These are phyloP conservation scores for Potorous gilbertii DNA, from an alignment of 2,797 vertebrate species.

Conservation along the genomic window DNA sequence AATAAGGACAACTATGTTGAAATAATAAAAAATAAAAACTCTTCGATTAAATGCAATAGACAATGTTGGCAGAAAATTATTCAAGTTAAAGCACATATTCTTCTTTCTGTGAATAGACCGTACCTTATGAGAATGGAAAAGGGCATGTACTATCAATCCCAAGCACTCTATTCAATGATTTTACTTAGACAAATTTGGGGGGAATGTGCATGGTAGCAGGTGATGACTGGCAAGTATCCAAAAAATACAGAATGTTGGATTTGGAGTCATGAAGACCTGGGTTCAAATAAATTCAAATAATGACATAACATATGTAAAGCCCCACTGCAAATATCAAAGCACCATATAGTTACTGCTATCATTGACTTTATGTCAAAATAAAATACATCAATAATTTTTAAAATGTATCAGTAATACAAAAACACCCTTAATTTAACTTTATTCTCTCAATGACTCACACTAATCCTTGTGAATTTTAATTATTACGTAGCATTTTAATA, in stretches of 20 bases:
- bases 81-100: background rate
- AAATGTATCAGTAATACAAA: background rate
- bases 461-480: background rate
- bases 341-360: background rate
- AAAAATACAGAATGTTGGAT: background rate
- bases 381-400: background rate
- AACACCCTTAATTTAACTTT: background rate
- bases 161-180: background rate
- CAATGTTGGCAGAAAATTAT: background rate
- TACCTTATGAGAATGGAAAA: background rate
- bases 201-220: background rate
- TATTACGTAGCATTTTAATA: background rate
- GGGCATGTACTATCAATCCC: background rate
- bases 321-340: background rate
- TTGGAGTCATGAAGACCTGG: background rate
- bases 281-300: background rate
- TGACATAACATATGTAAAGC: background rate
- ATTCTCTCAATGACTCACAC: background rate
- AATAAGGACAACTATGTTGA: background rate
- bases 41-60: background rate
- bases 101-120: background rate
- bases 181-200: background rate
- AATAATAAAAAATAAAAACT: background rate
- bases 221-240: background rate
- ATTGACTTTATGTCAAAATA: background rate